Conservation (phyloP, 2,888 invertebrate genomes). For the Gerris lacustris region DNA sequence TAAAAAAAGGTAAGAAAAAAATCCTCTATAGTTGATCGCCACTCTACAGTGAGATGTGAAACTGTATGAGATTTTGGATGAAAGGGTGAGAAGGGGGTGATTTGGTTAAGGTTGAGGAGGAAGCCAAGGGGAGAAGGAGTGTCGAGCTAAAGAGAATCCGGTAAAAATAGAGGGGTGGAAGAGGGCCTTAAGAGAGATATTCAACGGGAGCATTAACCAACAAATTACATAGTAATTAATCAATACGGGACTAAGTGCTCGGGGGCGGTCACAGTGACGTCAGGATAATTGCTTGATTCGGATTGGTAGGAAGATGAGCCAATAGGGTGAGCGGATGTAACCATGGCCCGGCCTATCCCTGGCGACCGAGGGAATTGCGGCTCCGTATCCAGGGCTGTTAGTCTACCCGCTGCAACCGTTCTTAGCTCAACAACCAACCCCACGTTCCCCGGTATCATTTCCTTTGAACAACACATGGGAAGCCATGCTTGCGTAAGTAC, state of each 20-base stretch:
- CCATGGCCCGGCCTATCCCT: conserved; percentile 12
- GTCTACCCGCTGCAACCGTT: conserved; percentile 11
- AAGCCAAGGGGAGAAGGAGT: background rate
- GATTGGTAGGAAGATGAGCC: conserved; percentile 13
- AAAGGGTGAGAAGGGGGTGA: background rate
- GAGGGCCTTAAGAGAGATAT: background rate
- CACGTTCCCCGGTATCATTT: background rate
- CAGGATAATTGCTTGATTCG: conserved; percentile 19
- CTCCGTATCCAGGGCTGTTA: background rate
- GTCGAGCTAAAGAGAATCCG: background rate
- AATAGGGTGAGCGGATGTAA: conserved; percentile 11
- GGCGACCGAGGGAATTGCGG: too few species aligned
- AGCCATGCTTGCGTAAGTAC: background rate
- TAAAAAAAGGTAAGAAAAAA: too few species aligned
- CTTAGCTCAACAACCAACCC: conserved; percentile 7
- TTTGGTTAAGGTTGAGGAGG: background rate
- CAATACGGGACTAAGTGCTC: conserved; percentile 22
- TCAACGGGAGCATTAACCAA: conserved; percentile 20
- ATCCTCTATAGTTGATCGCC: too few species aligned
- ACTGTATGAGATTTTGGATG: too few species aligned
- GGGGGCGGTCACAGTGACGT: conserved; percentile 22
- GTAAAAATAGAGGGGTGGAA: background rate
- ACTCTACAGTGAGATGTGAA: too few species aligned
- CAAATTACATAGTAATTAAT: conserved; percentile 28
- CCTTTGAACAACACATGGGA: background rate